A percentile compares a stretch with the other conserved stretches of the same genome.
These are phyloP conservation scores for Cephus spinipes DNA, from an alignment of 2,888 invertebrate genomes.

Conservation along the genomic window DNA sequence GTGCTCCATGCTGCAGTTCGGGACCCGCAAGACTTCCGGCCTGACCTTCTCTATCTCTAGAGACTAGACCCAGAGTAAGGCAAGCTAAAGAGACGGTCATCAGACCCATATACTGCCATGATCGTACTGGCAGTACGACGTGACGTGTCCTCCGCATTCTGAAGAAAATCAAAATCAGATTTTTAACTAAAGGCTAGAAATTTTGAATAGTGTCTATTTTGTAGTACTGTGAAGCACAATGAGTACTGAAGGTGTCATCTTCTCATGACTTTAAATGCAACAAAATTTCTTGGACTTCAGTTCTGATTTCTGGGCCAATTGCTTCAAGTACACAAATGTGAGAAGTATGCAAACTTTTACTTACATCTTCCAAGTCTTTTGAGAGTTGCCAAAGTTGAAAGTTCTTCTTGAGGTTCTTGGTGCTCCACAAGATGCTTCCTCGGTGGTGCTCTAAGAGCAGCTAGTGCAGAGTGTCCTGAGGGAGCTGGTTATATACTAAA, in stretches of 20 bases:
- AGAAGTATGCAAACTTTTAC: neutral
- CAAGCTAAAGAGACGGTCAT: conserved; percentile 60
- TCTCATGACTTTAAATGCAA: neutral
- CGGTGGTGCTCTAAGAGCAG: conserved; percentile 24
- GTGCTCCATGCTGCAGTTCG: conserved; percentile 56
- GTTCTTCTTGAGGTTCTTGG: neutral
- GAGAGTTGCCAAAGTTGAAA: neutral
- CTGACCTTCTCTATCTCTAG: conserved; percentile 58
- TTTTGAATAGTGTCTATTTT: neutral
- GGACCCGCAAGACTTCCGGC: conserved; percentile 59
- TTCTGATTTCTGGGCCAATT: neutral
- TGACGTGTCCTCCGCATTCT: conserved; percentile 57
- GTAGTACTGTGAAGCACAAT: neutral
- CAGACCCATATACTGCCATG: conserved; percentile 60
- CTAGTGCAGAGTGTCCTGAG: conserved; percentile 38
- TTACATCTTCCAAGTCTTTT: neutral
- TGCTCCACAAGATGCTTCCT: conserved; percentile 28
- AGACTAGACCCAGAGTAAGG: conserved; percentile 56
- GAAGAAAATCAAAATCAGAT: conserved; percentile 7
- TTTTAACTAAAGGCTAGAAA: neutral
- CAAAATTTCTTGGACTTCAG: neutral
- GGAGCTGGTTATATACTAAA: conserved; percentile 52
- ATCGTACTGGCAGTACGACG: conserved; percentile 56
- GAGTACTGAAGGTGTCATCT: neutral
- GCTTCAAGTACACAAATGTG: neutral